Percentiles rank a stretch among this genome's conserved stretches.
These are phyloP conservation scores for Mesoclemmys tuberculata DNA, from an alignment of 2,113 vertebrate species.

Conservation along the genomic window DNA sequence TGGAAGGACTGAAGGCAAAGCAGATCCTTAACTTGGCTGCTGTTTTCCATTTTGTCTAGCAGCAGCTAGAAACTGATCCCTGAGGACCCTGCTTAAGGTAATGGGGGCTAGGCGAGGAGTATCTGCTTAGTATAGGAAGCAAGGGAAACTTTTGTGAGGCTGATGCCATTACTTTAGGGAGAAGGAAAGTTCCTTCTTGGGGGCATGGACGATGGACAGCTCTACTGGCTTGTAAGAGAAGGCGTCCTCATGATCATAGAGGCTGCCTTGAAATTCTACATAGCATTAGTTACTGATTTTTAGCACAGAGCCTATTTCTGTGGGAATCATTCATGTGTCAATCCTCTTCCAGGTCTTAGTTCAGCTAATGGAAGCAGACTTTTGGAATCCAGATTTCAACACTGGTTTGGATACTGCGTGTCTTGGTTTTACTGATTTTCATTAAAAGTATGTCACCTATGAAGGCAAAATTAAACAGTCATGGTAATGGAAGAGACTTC, in stretches of 20 bases:
- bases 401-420: neutral
- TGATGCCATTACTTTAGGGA: neutral
- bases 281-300: neutral
- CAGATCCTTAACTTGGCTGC: neutral
- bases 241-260: neutral
- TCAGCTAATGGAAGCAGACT: no score
- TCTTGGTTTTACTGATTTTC: neutral
- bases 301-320: neutral
- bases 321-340: neutral
- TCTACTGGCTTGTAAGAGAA: neutral
- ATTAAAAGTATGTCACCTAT: neutral
- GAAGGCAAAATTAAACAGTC: neutral
- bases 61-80: neutral
- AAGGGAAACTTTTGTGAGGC: neutral
- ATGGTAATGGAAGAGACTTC: neutral
- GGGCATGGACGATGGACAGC: neutral
- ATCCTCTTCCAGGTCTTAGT: neutral
- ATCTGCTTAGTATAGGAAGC: neutral
- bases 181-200: neutral
- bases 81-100: neutral
- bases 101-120: neutral
- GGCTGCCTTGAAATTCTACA: neutral
- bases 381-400: no score
- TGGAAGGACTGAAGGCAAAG: neutral
- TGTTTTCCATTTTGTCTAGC: neutral